Percentiles rank a stretch among this genome's conserved stretches.
phyloP scores from a whole-genome alignment of 2,797 vertebrate species.

The Argya squamiceps region DNA sequence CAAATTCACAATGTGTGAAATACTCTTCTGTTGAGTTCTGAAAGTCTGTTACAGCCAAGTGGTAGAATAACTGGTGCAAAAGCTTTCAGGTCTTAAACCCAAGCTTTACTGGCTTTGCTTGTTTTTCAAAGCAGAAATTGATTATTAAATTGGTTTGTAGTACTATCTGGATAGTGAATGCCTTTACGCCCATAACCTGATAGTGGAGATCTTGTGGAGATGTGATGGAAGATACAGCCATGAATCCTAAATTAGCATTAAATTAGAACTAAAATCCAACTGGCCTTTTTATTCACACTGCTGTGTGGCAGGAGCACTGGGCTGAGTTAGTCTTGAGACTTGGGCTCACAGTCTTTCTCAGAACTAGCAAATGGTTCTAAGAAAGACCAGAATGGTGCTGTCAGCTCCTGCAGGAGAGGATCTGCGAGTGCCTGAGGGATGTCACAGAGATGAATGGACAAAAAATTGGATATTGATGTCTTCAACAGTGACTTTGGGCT shows the following conservation, averaged over 20 bases:
- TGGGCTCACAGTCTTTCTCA: background rate
- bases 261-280: background rate
- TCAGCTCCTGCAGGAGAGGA: background rate
- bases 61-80: background rate
- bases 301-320: background rate
- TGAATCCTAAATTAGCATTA: background rate
- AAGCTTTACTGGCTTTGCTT: background rate
- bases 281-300: background rate
- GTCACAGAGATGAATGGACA: background rate
- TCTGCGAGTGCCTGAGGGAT: rapidly evolving
- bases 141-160: background rate
- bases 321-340: background rate
- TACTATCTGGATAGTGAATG: background rate
- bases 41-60: background rate
- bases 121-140: background rate
- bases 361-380: too few relatives aligned
- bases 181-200: background rate
- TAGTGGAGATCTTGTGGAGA: background rate
- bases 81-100: background rate
- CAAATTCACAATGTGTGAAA: background rate
- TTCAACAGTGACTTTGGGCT: background rate
- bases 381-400: background rate
- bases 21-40: background rate
- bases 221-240: background rate
- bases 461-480: background rate